Evolutionary conservation across 2,113 vertebrate genomes (phyloP).

Genomic region (Rana temporaria): DNA sequence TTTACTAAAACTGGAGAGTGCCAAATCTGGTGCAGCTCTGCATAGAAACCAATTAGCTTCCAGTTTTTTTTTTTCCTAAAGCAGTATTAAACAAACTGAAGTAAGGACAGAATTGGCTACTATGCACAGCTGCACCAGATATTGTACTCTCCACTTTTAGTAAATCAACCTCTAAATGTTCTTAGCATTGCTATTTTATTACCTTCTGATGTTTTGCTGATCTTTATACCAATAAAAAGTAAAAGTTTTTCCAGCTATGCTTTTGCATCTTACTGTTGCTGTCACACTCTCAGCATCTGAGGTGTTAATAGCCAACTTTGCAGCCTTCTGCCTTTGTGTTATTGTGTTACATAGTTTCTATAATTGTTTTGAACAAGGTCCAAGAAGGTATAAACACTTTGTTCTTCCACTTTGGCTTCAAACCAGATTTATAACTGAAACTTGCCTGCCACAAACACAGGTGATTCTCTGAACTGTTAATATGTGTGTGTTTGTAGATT

Average conservation of each 20-base stretch:
- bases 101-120: too few relatives aligned
- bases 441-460: constrained; percentile 41
- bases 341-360: constrained; percentile 46
- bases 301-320: constrained; percentile 47
- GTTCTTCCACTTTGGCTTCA: constrained; percentile 41
- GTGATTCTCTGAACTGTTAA: constrained; percentile 48
- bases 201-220: constrained; percentile 4
- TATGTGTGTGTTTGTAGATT: constrained; percentile 39
- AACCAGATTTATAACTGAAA: constrained; percentile 53
- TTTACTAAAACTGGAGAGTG: too few relatives aligned
- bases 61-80: too few relatives aligned
- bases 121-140: too few relatives aligned
- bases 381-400: constrained; percentile 53
- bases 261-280: constrained; percentile 26
- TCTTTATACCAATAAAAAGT: constrained; percentile 39
- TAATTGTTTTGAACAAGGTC: constrained; percentile 49
- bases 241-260: constrained; percentile 29
- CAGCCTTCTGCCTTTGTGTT: constrained; percentile 42
- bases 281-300: constrained; percentile 22
- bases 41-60: too few relatives aligned
- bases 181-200: too few relatives aligned
- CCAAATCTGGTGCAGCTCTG: too few relatives aligned
- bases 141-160: too few relatives aligned
- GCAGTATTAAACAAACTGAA: too few relatives aligned
- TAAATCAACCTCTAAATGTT: too few relatives aligned